Conservation (phyloP, 2,888 invertebrate species). For the Clunio marinus region DNA sequence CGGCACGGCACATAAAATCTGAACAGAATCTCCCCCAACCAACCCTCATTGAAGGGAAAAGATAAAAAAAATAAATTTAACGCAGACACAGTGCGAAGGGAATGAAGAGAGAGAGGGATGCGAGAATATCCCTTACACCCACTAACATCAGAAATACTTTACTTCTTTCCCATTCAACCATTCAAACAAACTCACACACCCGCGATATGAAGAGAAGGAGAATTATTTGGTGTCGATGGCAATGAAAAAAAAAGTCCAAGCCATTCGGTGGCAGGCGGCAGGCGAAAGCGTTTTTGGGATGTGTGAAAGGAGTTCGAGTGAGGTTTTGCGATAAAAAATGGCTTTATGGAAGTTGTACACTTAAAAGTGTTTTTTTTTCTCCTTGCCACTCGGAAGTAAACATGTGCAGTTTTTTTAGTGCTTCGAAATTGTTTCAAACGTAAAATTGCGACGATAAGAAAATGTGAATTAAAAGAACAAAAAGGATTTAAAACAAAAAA, state of each 20-base stretch:
- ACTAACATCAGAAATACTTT: neutral
- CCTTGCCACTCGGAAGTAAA: neutral
- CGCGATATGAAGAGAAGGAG: slow-evolving; percentile 5
- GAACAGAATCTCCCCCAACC: neutral
- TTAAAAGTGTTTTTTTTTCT: slow-evolving; percentile 17
- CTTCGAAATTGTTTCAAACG: neutral
- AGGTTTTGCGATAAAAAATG: slow-evolving; percentile 12
- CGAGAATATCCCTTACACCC: neutral
- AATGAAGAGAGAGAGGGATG: neutral
- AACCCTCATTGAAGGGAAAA: no score
- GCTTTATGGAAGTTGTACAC: slow-evolving; percentile 12
- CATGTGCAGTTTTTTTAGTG: slow-evolving; percentile 11
- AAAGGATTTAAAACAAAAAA: no score
- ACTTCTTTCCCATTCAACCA: slow-evolving; percentile 1
- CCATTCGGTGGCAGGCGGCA: slow-evolving; percentile 38
- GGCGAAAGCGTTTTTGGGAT: slow-evolving; percentile 33
- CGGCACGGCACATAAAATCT: no score
- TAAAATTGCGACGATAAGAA: neutral
- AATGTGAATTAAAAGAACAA: neutral
- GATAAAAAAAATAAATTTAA: no score
- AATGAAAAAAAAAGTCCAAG: slow-evolving; percentile 33
- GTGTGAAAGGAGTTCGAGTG: slow-evolving; percentile 38
- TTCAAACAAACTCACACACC: slow-evolving; percentile 13
- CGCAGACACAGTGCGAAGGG: neutral
- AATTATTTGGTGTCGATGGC: slow-evolving; percentile 23